Evolutionary conservation across 2,888 invertebrate species (phyloP).

Genomic region (Empis livida): DNA sequence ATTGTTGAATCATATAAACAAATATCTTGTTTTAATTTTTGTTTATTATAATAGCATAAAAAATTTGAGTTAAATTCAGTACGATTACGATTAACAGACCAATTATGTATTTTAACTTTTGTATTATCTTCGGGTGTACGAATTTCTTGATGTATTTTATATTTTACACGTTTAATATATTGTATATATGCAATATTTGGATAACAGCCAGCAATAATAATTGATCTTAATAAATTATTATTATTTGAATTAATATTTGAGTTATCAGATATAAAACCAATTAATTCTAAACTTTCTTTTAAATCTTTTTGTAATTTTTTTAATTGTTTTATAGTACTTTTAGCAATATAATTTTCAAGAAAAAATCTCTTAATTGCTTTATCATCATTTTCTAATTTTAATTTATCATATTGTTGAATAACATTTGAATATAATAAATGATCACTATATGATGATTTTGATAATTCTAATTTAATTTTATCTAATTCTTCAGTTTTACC

Average conservation of each 20-base stretch:
- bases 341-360: conserved; percentile 77
- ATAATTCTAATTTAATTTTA: conserved; percentile 42
- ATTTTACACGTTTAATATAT: conserved; percentile 18
- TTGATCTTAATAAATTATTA: conserved; percentile 64
- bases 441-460: conserved; percentile 57
- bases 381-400: conserved; percentile 20
- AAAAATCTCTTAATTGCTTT: conserved; percentile 44
- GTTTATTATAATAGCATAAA: conserved; percentile 65
- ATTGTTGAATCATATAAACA: conserved; percentile 70
- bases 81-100: conserved; percentile 53
- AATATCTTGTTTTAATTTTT: conserved; percentile 45
- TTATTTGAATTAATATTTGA: conserved; percentile 67
- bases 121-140: conserved; percentile 48
- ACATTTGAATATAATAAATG: conserved; percentile 65
- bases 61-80: conserved; percentile 31
- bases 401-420: conserved; percentile 46
- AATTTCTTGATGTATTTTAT: conserved; percentile 26
- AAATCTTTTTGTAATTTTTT: neutral
- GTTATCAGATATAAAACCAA: conserved; percentile 18
- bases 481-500: conserved; percentile 53
- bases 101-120: conserved; percentile 56
- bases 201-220: conserved; percentile 78
- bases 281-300: conserved; percentile 38
- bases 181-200: conserved; percentile 46
- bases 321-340: conserved; percentile 40